phyloP scores from a whole-genome alignment of 2,888 invertebrate genomes.

The Eupithecia subumbrata region DNA sequence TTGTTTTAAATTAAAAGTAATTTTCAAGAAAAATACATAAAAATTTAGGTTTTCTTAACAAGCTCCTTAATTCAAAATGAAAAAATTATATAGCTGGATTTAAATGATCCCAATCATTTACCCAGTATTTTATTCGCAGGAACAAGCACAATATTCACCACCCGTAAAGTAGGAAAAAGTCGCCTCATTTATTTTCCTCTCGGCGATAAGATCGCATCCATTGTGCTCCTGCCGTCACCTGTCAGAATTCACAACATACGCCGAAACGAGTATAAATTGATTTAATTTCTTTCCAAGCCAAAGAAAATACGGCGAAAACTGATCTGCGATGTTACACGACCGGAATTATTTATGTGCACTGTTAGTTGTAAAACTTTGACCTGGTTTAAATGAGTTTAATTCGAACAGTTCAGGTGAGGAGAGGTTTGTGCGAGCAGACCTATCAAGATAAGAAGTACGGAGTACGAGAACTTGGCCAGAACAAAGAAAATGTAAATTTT shows the following conservation, averaged over 20 bases:
- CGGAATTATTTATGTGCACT: conserved; percentile 49
- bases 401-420: neutral
- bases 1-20: neutral
- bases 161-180: conserved; percentile 69
- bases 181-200: conserved; percentile 74
- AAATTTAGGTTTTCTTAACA: neutral
- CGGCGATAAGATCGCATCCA: conserved; percentile 68
- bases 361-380: conserved; percentile 16
- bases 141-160: conserved; percentile 61
- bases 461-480: neutral
- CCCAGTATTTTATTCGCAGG: conserved; percentile 50
- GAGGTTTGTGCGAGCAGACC: neutral
- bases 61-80: neutral
- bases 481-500: neutral
- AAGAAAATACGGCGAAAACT: conserved; percentile 44
- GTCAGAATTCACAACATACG: conserved; percentile 68
- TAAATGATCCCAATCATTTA: neutral
- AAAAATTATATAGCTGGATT: neutral
- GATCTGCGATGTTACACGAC: conserved; percentile 40
- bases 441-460: conserved; percentile 3
- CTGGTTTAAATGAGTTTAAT: conserved; percentile 4
- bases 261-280: conserved; percentile 57
- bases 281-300: conserved; percentile 54
- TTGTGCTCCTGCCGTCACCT: conserved; percentile 71
- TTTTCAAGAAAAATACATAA: neutral